Evolutionary conservation across 35 echinoderm and acorn worm genomes (phyloP).

Genomic region (Chiridota heheva): DNA sequence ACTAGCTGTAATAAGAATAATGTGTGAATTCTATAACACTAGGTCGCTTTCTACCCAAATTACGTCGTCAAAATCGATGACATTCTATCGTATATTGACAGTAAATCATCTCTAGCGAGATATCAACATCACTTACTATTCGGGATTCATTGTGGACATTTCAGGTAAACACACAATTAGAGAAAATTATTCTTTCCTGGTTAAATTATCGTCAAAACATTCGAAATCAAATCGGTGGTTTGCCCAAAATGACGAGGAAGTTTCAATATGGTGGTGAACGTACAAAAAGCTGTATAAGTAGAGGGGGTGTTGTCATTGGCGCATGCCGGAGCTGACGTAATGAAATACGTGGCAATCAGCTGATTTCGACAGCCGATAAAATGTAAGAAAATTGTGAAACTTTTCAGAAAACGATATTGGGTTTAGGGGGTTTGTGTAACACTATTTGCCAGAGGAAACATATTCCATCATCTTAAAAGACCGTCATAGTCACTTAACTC

Average conservation of each 20-base stretch:
- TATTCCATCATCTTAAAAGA: too few relatives aligned
- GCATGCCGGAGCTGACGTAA: constrained; percentile 63
- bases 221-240: constrained; percentile 5
- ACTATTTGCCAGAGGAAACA: too few relatives aligned
- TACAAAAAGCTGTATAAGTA: constrained; percentile 48
- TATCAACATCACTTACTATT: constrained; percentile 61
- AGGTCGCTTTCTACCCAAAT: constrained; percentile 5
- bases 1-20: too few relatives aligned
- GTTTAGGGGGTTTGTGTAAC: too few relatives aligned
- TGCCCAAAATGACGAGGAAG: constrained; percentile 35
- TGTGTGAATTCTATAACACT: too few relatives aligned
- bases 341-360: constrained; percentile 60
- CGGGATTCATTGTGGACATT: constrained; percentile 50
- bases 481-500: too few relatives aligned
- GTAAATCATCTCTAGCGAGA: too few relatives aligned
- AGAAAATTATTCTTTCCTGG: neutral
- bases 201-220: constrained; percentile 24
- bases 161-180: constrained; percentile 6
- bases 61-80: too few relatives aligned
- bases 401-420: too few relatives aligned
- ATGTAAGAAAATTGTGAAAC: too few relatives aligned
- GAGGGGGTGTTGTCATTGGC: constrained; percentile 57
- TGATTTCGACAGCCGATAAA: constrained; percentile 20
- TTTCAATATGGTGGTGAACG: constrained; percentile 54
- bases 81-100: too few relatives aligned